Evolutionary conservation across 2,797 vertebrate species (phyloP), one percentile per base, ranked within the genome.

Genomic region (Danio albolineatus): DNA sequence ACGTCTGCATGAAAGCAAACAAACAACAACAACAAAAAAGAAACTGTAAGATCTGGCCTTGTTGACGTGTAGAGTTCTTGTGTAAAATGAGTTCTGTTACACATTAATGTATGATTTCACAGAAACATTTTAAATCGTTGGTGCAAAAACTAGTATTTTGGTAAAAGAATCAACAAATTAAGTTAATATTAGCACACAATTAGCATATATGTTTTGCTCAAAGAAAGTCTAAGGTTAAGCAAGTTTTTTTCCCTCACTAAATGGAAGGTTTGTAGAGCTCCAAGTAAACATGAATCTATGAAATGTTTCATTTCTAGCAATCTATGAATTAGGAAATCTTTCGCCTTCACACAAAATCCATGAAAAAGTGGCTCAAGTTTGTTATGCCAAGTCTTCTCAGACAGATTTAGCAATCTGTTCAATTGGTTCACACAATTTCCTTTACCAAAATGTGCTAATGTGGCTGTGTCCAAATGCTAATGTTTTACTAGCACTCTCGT

Each of bases 1-100:
- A 97, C 28, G 93, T 92, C 97, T 99, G 86, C 0, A 87, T 87
- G 73, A 51, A 88, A 19, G 90, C 28, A 53, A 49, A 88, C 75
- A 49, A 59, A 21, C 16, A 38, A 77, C n/a, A 44, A 28, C 16
- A 49, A 8, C 8, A 28, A 28, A 28, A n/a, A 28, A 3, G 28
- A 28, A 6, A 43, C 38, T 13, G 65, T 16, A 13, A 39, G 9
- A 60, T 67, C 17, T 70, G 17, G 13, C 13, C 9, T 67, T 49
- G 28, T n/a, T 51, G 28, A 3, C 28, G 74, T 0, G 12, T 41
- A n/a, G 13, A 28, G 17, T 19, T 41, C 6, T 10, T 46, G 13
- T 43, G n/a, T n/a, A n/a, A n/a, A n/a, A n/a, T n/a, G n/a, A n/a
- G n/a, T n/a, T n/a, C n/a, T n/a, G n/a, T n/a, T n/a, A n/a, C n/a